These are phyloP conservation scores for Eleginops maclovinus DNA, from an alignment of 2,113 vertebrate genomes.

Conservation along the genomic window DNA sequence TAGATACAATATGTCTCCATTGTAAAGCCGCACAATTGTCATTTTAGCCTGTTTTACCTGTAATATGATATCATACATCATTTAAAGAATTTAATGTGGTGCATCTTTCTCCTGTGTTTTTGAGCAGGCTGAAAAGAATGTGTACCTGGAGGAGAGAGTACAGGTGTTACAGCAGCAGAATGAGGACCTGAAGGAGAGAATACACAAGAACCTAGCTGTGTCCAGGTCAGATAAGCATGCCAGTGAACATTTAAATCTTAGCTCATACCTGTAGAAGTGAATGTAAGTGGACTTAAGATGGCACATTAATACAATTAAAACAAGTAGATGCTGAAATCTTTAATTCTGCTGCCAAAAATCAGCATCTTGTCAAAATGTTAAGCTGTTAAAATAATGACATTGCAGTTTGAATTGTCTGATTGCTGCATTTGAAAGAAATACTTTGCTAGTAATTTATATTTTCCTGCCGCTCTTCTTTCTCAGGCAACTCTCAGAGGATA, in stretches of 20 bases:
- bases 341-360: background rate
- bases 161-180: slow-evolving; percentile 97
- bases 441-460: background rate
- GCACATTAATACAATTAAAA: background rate
- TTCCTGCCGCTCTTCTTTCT: background rate
- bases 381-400: background rate
- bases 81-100: slow-evolving; percentile 75
- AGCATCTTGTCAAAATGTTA: background rate
- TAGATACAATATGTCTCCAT: no score
- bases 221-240: slow-evolving; percentile 86
- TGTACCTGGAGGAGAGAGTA: slow-evolving; percentile 92
- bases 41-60: background rate
- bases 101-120: slow-evolving; percentile 57
- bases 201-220: slow-evolving; percentile 91
- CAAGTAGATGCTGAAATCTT: no score
- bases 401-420: background rate
- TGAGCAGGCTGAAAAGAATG: slow-evolving; percentile 93
- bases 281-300: background rate
- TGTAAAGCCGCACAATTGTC: no score
- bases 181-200: slow-evolving; percentile 93
- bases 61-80: background rate
- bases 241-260: background rate
- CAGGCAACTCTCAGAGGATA: slow-evolving; percentile 96
- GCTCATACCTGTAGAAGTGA: background rate
- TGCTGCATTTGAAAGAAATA: background rate